Evolutionary conservation across 2,888 invertebrate genomes (phyloP).

Genomic region (Cerastoderma edule): DNA sequence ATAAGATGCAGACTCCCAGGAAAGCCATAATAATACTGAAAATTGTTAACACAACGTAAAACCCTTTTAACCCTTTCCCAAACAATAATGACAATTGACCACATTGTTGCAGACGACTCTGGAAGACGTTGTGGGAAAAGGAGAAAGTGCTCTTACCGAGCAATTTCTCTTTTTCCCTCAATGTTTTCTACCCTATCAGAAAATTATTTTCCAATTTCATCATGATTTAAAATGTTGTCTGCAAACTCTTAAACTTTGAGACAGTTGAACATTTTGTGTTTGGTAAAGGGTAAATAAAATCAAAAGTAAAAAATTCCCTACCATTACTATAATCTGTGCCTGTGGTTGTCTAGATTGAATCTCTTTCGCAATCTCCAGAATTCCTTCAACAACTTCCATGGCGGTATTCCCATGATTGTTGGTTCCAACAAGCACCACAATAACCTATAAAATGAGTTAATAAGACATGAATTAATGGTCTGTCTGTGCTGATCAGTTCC

Average conservation of each 20-base stretch:
- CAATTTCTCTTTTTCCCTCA: constrained; percentile 4
- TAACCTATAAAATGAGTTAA: constrained; percentile 86
- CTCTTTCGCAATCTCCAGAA: constrained; percentile 90
- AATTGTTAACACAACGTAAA: no score
- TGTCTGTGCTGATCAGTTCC: neutral
- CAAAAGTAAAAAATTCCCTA: no score
- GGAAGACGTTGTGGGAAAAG: neutral
- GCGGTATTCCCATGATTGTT: constrained; percentile 92
- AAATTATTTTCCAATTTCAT: no score
- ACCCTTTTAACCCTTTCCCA: no score
- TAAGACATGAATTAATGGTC: neutral
- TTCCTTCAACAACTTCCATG: constrained; percentile 92
- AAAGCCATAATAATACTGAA: no score
- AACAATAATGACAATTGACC: neutral
- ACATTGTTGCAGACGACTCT: neutral
- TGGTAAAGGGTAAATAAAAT: neutral
- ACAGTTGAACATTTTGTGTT: neutral
- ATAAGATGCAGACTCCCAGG: no score
- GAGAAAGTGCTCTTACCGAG: neutral
- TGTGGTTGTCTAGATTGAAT: constrained; percentile 91
- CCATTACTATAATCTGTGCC: constrained; percentile 93
- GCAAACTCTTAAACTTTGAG: neutral
- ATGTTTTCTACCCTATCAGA: neutral
- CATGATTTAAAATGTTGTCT: no score
- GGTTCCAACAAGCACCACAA: constrained; percentile 94